These are phyloP conservation scores for Puntigrus tetrazona DNA, from an alignment of 2,113 vertebrate species.

Conservation along the genomic window DNA sequence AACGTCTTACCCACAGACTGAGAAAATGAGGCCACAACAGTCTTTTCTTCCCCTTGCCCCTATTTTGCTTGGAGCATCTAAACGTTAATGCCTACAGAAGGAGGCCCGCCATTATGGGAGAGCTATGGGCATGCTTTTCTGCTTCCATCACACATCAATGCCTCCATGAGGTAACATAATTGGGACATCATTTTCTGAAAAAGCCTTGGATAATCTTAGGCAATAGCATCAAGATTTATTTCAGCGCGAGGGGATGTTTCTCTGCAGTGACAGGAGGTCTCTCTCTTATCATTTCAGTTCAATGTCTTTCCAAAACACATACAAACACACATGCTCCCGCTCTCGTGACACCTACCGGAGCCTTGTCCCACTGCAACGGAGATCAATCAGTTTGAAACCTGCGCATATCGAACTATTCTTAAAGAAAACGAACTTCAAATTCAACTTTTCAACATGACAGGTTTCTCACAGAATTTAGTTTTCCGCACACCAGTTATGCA, in stretches of 20 bases:
- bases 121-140: conserved; percentile 26
- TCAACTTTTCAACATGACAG: no score
- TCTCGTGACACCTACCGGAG: conserved; percentile 45
- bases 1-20: not conserved
- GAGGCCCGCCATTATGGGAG: conserved; percentile 34
- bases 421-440: not conserved
- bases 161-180: conserved; percentile 45
- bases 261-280: conserved; percentile 9
- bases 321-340: not conserved
- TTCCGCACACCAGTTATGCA: not conserved
- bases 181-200: conserved; percentile 50
- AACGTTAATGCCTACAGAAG: conserved; percentile 32
- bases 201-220: conserved; percentile 41
- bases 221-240: conserved; percentile 46
- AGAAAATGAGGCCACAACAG: conserved; percentile 45
- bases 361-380: not conserved
- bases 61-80: conserved; percentile 47
- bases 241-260: conserved; percentile 27
- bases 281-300: not conserved
- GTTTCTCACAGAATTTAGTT: not conserved
- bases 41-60: conserved; percentile 12
- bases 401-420: no score
- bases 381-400: not conserved
- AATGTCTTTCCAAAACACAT: not conserved
- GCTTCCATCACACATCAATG: conserved; percentile 47